phyloP scores from a whole-genome alignment of 1,140 invertebrate genomes.

The Mya arenaria region DNA sequence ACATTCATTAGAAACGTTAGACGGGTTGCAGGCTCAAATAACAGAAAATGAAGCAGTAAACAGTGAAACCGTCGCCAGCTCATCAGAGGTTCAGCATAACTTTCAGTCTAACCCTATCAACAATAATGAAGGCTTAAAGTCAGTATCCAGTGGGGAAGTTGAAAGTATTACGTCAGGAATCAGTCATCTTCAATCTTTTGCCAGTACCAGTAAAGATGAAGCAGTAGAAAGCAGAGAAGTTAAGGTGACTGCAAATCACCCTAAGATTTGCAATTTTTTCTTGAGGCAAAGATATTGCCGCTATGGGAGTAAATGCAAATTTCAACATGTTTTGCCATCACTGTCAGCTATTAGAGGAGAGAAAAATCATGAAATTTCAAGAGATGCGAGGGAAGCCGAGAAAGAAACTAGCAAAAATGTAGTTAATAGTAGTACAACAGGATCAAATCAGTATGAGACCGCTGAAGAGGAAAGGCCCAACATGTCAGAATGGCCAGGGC shows the following conservation, averaged over 20 bases:
- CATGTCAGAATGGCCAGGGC: too few relatives aligned
- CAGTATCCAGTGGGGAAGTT: neutral
- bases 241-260: too few relatives aligned
- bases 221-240: too few relatives aligned
- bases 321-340: conserved; percentile 41
- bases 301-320: conserved; percentile 59
- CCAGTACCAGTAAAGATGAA: too few relatives aligned
- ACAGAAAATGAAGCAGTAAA: conserved; percentile 45
- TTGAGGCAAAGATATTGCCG: conserved; percentile 43
- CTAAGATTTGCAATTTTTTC: conserved; percentile 57
- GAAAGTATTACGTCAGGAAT: too few relatives aligned
- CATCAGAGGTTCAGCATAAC: neutral
- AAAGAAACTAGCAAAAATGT: too few relatives aligned
- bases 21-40: neutral
- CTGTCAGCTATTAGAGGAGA: neutral
- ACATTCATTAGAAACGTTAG: conserved; percentile 29
- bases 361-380: neutral
- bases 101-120: too few relatives aligned
- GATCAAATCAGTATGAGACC: neutral
- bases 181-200: too few relatives aligned
- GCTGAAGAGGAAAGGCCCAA: neutral
- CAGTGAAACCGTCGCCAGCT: neutral
- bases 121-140: conserved; percentile 34
- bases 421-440: too few relatives aligned
- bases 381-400: neutral